Evolutionary conservation across 2,888 invertebrate genomes (phyloP), one percentile per base, ranked within the genome.

Genomic region (Parascotia fuliginaria): DNA sequence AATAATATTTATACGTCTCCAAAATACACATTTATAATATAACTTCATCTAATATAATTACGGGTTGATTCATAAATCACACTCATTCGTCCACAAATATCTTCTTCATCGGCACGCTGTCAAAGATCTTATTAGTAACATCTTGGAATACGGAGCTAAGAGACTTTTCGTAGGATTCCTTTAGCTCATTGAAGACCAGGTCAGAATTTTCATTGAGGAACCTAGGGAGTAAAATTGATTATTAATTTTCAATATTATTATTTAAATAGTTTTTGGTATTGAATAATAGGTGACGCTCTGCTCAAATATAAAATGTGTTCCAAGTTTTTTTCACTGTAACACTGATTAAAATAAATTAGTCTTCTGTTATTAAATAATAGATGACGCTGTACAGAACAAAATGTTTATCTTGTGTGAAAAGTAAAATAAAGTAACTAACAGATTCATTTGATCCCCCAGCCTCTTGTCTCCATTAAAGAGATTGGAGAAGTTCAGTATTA

Each of bases 171-270:
- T 95, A 96, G 0, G 95, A 94, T 0, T 90, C 89, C 71, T 95
- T 94, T 22, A 96, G 79, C 70, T 95, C 95, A 61, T 93, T 93
- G 81, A 95, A 95, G 0, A 95, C 93, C 0, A 94, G 80, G 15
- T 95, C 93, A 38, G 95, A 93, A 71, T 95, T 95, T 27, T 94
- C 93, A 71, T 95, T 95, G n/a, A 95, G 80, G 78, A 95, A 95
- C 13, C 92, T 92, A 82, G 3, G 81, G 84, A 40, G 12, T 34
- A 42, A 27, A 34, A 41, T n/a, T 7, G 4, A 3, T 6, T 24
- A 1, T 24, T 6, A 3, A 29, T 2, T 29, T 27, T 19, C 0
- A 34, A 40, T 42, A 2, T 13, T 19, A 5, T 19, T 19, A 19
- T 19, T 19, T 19, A 5, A 19, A 3, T 19, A 19, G 19, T 19